Conservation (phyloP, 2,797 vertebrate genomes). For the Schizopygopsis malacanthus region DNA sequence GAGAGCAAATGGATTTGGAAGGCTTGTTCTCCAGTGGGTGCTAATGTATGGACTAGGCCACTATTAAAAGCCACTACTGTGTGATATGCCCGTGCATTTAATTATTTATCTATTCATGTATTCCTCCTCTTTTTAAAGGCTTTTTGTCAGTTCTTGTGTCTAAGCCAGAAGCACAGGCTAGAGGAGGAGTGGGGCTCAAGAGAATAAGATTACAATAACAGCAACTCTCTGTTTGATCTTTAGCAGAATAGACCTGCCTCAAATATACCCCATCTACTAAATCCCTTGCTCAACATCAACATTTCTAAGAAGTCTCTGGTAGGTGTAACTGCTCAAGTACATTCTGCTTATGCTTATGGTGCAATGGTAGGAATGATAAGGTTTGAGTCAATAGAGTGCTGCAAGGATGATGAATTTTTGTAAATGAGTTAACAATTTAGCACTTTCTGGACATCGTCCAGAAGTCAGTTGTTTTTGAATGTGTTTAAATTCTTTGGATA, state of each 20-base stretch:
- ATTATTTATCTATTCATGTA: conserved; percentile 61
- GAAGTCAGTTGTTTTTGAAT: not conserved
- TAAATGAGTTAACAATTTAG: not conserved
- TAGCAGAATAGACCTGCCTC: conserved; percentile 49
- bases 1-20: conserved; percentile 59
- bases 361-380: not conserved
- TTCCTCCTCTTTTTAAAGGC: conserved; percentile 56
- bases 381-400: not conserved
- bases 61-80: conserved; percentile 60
- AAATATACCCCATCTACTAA: conserved; percentile 46
- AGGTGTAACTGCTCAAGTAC: conserved; percentile 20
- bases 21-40: conserved; percentile 59
- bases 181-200: conserved; percentile 47
- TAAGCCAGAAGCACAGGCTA: conserved; percentile 49
- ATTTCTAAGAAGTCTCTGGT: conserved; percentile 20
- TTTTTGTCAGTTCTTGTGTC: conserved; percentile 56
- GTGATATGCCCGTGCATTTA: conserved; percentile 58
- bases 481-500: not conserved
- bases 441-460: not conserved
- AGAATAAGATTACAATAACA: conserved; percentile 54
- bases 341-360: conserved; percentile 13
- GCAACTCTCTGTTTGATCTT: conserved; percentile 54
- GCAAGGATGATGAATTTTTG: not conserved
- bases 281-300: conserved; percentile 36
- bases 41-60: conserved; percentile 62